Evolutionary conservation across 2,797 vertebrate species (phyloP).

Genomic region (Lagocephalus sceleratus): DNA sequence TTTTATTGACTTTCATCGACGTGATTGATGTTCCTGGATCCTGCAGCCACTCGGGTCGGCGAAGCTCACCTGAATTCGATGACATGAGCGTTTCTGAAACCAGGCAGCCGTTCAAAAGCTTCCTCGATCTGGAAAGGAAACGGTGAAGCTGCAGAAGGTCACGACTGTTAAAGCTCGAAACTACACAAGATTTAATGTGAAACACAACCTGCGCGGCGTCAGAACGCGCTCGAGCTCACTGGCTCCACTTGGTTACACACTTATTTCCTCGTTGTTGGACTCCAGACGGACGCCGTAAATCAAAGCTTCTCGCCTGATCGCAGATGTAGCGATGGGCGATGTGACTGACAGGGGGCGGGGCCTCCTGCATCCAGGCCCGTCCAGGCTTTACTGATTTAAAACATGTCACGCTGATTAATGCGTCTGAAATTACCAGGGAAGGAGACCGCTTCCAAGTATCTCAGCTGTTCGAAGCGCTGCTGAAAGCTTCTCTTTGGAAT

Average conservation of each 20-base stretch:
- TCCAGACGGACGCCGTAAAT: too few relatives aligned
- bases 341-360: not conserved
- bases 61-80: constrained; percentile 82
- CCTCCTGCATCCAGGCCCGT: too few relatives aligned
- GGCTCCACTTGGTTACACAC: not conserved
- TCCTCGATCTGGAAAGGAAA: constrained; percentile 77
- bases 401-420: not conserved
- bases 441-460: not conserved
- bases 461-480: not conserved
- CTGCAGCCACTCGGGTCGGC: not conserved
- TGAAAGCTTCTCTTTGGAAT: constrained; percentile 1
- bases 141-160: not conserved
- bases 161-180: too few relatives aligned
- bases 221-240: too few relatives aligned
- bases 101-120: constrained; percentile 82
- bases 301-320: too few relatives aligned
- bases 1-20: too few relatives aligned
- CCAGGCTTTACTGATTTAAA: not conserved
- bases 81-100: constrained; percentile 82
- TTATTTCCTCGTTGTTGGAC: too few relatives aligned
- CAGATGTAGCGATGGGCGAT: too few relatives aligned
- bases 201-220: not conserved
- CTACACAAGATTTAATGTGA: too few relatives aligned
- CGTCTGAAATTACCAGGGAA: not conserved
- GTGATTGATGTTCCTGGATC: too few relatives aligned